phyloP scores from a whole-genome alignment of 2,888 invertebrate genomes.

The Eupithecia abbreviata region DNA sequence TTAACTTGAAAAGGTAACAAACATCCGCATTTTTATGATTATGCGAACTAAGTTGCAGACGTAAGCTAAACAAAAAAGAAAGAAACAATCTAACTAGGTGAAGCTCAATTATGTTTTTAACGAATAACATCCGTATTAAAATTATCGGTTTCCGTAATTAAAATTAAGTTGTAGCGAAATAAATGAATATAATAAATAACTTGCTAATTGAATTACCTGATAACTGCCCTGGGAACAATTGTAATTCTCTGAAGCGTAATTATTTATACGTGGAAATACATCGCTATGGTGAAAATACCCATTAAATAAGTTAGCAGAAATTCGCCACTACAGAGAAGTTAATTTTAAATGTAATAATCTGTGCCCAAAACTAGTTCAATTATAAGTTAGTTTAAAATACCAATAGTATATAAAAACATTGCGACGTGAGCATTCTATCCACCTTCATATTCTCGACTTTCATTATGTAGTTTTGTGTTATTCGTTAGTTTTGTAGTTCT shows the following conservation, averaged over 20 bases:
- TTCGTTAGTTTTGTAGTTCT: constrained; percentile 44
- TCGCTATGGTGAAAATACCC: constrained; percentile 4
- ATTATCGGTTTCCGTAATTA: not conserved
- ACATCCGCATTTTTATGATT: not conserved
- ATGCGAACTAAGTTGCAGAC: not conserved
- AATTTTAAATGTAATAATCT: not conserved
- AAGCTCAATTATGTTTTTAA: not conserved
- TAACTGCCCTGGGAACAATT: constrained; percentile 19
- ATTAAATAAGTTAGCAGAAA: not conserved
- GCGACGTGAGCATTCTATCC: not conserved
- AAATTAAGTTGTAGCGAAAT: constrained; percentile 2
- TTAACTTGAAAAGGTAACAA: not conserved
- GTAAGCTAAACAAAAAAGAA: not conserved
- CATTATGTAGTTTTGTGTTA: not conserved
- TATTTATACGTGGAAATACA: constrained; percentile 9
- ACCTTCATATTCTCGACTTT: not conserved
- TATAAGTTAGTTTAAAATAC: not conserved
- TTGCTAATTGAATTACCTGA: constrained; percentile 24
- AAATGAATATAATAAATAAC: not conserved
- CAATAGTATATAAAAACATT: not conserved
- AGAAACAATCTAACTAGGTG: not conserved
- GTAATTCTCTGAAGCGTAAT: constrained; percentile 14
- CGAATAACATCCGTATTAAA: not conserved
- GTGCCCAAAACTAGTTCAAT: not conserved
- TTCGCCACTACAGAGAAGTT: not conserved